A percentile compares a stretch with the other conserved stretches of the same genome.
Evolutionary conservation across 2,113 vertebrate genomes (phyloP).

Genomic region (Trichechus manatus): DNA sequence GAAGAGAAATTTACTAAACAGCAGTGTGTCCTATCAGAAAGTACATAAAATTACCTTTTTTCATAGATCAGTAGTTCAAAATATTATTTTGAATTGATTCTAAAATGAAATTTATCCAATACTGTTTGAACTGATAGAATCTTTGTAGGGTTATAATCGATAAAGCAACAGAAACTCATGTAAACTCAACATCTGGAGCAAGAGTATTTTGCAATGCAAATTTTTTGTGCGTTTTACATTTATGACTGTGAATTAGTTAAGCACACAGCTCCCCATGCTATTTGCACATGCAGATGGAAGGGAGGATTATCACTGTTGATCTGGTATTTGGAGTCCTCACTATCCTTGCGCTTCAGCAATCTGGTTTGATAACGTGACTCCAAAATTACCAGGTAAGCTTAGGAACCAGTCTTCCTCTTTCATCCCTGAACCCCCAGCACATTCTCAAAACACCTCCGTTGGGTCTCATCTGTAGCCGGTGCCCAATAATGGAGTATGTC

Average conservation of each 20-base stretch:
- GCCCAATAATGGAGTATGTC: neutral
- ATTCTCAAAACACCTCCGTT: neutral
- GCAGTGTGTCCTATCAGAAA: neutral
- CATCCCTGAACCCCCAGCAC: neutral
- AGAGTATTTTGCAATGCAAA: conserved; percentile 70
- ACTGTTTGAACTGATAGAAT: neutral
- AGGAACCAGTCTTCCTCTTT: neutral
- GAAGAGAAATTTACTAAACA: neutral
- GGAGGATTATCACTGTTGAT: neutral
- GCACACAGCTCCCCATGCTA: neutral
- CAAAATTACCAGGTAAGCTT: neutral
- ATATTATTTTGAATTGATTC: neutral
- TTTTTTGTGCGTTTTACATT: conserved; percentile 38
- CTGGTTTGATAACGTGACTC: neutral
- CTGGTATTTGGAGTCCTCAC: neutral
- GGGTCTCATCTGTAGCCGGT: neutral
- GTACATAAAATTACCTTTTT: neutral
- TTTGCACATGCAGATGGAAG: conserved; percentile 45
- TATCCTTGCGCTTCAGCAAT: neutral
- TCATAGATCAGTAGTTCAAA: neutral
- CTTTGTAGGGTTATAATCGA: conserved; percentile 9
- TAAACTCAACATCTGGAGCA: conserved; percentile 57
- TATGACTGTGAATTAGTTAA: conserved; percentile 58
- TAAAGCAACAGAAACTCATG: conserved; percentile 58
- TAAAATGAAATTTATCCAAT: neutral